Base-by-base conservation (phyloP, 2,113 vertebrate species). In the Caretta caretta region DNA sequence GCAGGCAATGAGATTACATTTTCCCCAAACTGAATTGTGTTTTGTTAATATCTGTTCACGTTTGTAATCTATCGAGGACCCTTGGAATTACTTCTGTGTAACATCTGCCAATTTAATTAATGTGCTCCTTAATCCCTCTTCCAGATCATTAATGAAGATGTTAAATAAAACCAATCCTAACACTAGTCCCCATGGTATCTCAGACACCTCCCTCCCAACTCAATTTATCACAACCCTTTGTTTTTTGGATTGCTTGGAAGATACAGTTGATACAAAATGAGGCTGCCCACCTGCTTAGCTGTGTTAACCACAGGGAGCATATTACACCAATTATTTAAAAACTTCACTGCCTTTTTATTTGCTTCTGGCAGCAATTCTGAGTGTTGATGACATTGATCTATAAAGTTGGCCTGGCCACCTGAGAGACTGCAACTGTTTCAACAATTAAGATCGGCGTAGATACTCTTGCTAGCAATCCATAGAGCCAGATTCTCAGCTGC, bases 61-160 rank as follows among this genome's bases (percentile, higher is more conserved):
- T 57, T 96, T 93, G 83, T 84, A 87, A n/a, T 76, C 84, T 85
- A 90, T 50, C 14, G 83, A 88, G 91, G 53, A 87, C 84, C 72
- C 81, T 82, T 87, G 76, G 31, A 90, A 69, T 62, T 72, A 85
- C 50, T 97, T 95, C 76, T 76, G 6, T 51, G 80, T 75, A 84
- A 65, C 96, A 96, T 92, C 95, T 98, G 97, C 88, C 95, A 97
- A 57, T 97, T 96, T 97, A 97, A 98, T 97, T 97, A 96, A 97
- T 17, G 31, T 79, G 86, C 96, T 98, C 89, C 95, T 96, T 96
- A 97, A 90, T 94, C 93, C 92, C 76, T 97, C 93, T 97, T 98
- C 87, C 92, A 98, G 89, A 95, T 97, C 96, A 87, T 98, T 98
- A 97, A 97, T 97, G 97, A 98, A 97, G 95, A 94, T 86, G 96